Base-by-base conservation (phyloP, 2,797 vertebrate genomes). In the Paguma larvata region DNA sequence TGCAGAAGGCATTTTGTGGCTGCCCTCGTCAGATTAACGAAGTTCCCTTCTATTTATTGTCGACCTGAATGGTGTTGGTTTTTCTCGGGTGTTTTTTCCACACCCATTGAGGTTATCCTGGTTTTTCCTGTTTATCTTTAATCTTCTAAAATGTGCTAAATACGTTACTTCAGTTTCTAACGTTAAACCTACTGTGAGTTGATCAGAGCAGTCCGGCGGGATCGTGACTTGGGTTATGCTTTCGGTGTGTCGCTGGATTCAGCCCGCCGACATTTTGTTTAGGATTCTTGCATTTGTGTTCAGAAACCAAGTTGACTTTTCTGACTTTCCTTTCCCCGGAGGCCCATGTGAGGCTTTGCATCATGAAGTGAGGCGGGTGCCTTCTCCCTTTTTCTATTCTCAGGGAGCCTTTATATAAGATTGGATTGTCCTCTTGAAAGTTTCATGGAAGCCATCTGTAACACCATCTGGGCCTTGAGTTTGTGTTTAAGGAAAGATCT, bases 401-500 rank as follows among this genome's bases (percentile, higher is more conserved):
- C 27, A 11, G 27, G n/a, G 77, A 72, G 63, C 53, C 82, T 85
- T 85, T 59, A 23, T 68, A 9, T 86, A 62, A 70, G 41, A 91
- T 70, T 65, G 46, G 78, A 83, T 75, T 79, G n/a, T 79, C 72
- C 68, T 85, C 88, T 62, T 78, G 19, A 62, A 68, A 78, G 62
- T 79, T 51, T 72, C 41, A 56, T 85, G 14, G 38, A 68, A 78
- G 65, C 32, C 77, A 82, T 72, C n/a, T 84, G 12, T 38, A 63
- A 75, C 51, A 23, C 46, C 51, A 62, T 82, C 67, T 94, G 53
- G 46, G 44, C 68, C 56, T 91, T 85, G 30, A 65, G 38, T 75
- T 77, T 83, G 34, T 56, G 68, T 67, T 94, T 18, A 65, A 83
- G 46, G 79, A 89, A 89, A 46, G 59, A 84, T 75, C 73, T 89